phyloP scores from a whole-genome alignment of 1,140 invertebrate species.

The Tyrophagus putrescentiae region DNA sequence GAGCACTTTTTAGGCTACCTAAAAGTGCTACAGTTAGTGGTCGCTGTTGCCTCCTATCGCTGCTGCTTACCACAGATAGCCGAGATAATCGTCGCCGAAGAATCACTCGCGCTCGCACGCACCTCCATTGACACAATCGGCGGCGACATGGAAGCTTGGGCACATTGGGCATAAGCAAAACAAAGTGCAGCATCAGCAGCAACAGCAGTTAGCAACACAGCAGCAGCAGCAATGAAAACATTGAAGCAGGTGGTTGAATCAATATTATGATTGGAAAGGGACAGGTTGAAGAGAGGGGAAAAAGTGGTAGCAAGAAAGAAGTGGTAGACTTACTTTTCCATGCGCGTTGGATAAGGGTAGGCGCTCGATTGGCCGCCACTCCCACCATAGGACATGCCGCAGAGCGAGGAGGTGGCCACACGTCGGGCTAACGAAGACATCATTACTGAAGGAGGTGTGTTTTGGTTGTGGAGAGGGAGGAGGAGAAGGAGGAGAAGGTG shows the following conservation, averaged over 20 bases:
- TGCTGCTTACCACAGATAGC: no score
- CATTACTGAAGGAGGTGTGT: no score
- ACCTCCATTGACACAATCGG: no score
- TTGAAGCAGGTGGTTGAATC: background rate
- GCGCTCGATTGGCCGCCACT: conserved; percentile 30
- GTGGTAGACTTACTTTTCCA: conserved; percentile 51
- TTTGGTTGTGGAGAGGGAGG: no score
- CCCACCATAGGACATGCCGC: conserved; percentile 12
- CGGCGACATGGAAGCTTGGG: background rate
- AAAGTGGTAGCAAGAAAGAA: background rate
- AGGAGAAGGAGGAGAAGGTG: no score
- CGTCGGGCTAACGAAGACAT: conserved; percentile 18
- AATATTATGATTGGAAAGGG: background rate
- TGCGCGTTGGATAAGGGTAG: conserved; percentile 52
- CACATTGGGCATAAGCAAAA: background rate
- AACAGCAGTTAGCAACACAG: background rate
- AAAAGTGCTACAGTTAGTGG: no score
- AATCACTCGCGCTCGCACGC: no score
- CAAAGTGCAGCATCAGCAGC: background rate
- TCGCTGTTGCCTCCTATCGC: no score
- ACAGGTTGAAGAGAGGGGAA: background rate
- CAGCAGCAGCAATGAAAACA: background rate
- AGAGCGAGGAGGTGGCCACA: conserved; percentile 18
- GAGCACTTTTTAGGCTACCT: no score
- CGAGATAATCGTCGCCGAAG: no score